Conservation (phyloP, 2,113 vertebrate genomes). For the Platysternon megacephalum region DNA sequence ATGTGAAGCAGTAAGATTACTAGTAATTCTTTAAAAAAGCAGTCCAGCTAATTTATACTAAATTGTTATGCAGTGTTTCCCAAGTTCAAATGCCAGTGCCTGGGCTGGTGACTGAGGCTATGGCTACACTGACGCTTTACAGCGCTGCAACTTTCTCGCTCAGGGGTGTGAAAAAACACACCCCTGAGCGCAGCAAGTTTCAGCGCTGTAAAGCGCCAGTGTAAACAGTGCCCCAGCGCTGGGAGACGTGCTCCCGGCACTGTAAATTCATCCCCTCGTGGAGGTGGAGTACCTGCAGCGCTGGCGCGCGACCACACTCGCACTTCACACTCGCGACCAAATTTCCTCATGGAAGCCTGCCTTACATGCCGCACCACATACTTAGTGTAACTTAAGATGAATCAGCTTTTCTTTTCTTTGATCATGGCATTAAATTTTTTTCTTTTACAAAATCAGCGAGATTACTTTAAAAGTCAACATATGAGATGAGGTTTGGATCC, state of each 20-base stretch:
- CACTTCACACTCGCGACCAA: no score
- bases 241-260: no score
- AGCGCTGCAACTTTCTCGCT: no score
- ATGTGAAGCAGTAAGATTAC: neutral
- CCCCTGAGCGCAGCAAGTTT: no score
- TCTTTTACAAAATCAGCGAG: neutral
- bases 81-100: neutral
- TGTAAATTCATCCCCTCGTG: no score
- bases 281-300: no score
- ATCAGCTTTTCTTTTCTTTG: neutral
- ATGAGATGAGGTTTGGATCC: neutral
- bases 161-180: no score
- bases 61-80: neutral
- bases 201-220: no score
- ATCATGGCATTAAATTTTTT: neutral
- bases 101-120: neutral
- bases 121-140: no score
- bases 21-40: neutral
- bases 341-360: neutral
- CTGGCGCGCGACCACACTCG: no score
- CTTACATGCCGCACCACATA: neutral
- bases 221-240: no score
- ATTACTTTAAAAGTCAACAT: neutral
- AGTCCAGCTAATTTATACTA: neutral
- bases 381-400: neutral